A percentile compares a stretch with the other conserved stretches of the same genome.
These are phyloP conservation scores for Drosophila equinoxialis DNA, from an alignment of 1,140 invertebrate species.

Conservation along the genomic window DNA sequence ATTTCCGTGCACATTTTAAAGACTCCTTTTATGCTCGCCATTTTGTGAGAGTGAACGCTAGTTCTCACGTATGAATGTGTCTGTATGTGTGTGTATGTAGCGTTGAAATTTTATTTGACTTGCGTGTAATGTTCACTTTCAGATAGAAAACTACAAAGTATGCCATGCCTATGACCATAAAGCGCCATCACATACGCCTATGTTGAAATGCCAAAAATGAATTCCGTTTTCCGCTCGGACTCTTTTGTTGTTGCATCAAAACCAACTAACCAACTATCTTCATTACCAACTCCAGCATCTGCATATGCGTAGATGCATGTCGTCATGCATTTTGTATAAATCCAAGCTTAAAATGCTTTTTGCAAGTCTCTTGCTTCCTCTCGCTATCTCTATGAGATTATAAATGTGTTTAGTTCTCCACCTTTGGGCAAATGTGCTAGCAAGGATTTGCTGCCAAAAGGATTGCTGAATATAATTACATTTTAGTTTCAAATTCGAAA, in stretches of 20 bases:
- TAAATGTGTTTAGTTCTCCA: conserved; percentile 20
- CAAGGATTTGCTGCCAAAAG: conserved; percentile 32
- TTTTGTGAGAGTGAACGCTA: conserved; percentile 55
- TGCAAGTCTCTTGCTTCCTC: conserved; percentile 28
- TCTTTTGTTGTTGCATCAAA: not conserved
- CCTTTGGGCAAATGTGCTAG: conserved; percentile 30
- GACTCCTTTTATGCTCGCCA: conserved; percentile 72
- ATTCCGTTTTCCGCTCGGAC: not conserved
- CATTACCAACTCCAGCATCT: not conserved
- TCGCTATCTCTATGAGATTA: conserved; percentile 37
- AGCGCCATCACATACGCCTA: conserved; percentile 32
- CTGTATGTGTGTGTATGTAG: conserved; percentile 31
- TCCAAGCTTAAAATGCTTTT: conserved; percentile 56
- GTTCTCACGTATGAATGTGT: conserved; percentile 15
- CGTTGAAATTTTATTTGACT: conserved; percentile 71
- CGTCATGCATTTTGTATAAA: conserved; percentile 56
- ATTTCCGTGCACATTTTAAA: conserved; percentile 75
- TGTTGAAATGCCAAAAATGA: conserved; percentile 42
- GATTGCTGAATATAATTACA: conserved; percentile 49
- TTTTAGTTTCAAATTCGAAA: conserved; percentile 16
- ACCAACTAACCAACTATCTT: conserved; percentile 16
- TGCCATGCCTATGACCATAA: conserved; percentile 47
- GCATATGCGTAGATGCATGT: conserved; percentile 20
- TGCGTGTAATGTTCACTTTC: conserved; percentile 72
- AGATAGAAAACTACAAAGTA: conserved; percentile 30